Conservation (phyloP, 2,113 vertebrate species). For the Odontophorus gujanensis region DNA sequence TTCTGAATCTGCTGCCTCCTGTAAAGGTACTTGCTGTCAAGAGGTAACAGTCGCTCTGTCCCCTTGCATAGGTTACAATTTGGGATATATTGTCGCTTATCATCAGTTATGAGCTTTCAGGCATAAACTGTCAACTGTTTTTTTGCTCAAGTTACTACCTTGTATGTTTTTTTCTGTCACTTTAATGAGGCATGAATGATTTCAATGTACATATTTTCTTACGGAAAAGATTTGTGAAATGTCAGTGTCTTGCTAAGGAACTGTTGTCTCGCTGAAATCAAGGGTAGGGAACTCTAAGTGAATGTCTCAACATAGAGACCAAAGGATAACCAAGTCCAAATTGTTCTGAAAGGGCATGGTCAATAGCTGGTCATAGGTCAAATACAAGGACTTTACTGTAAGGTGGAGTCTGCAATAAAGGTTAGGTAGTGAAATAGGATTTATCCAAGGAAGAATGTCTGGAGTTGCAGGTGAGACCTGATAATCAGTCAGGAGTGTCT, state of each 20-base stretch:
- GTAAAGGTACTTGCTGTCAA: not conserved
- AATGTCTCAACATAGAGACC: not conserved
- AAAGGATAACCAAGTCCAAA: not conserved
- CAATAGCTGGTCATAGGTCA: not conserved
- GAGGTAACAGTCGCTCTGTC: not conserved
- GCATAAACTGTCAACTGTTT: not conserved
- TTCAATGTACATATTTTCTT: not conserved
- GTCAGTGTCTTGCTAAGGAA: not conserved
- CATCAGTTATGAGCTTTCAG: conserved; percentile 1
- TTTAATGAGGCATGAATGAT: not conserved
- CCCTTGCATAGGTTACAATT: not conserved
- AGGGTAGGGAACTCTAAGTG: not conserved
- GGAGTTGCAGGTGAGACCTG: not conserved
- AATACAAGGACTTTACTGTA: not conserved
- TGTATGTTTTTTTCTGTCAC: not conserved
- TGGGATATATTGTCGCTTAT: not conserved
- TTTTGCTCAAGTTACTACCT: not conserved
- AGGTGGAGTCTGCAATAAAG: not conserved
- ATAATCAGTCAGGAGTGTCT: not conserved
- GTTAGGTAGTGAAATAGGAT: not conserved
- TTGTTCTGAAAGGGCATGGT: not conserved
- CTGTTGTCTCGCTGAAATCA: not conserved
- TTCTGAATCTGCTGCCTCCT: not conserved
- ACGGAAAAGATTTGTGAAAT: not conserved
- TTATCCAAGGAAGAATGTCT: not conserved